phyloP scores from a whole-genome alignment of 1,140 invertebrate genomes.

The Scaptomyza hsui region DNA sequence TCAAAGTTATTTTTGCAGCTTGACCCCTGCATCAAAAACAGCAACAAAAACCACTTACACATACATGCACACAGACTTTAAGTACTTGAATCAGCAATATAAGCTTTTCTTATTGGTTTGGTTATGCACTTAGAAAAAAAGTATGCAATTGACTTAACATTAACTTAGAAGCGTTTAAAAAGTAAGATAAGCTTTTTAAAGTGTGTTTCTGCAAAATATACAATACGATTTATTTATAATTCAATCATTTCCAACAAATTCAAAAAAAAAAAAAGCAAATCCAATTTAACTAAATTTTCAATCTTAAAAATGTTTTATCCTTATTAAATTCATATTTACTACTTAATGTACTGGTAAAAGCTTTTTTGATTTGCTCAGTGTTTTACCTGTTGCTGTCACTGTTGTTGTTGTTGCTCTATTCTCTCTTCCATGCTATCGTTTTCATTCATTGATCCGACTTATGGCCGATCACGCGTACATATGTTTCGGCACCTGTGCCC shows the following conservation, averaged over 20 bases:
- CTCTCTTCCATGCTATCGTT: constrained; percentile 46
- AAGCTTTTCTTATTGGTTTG: background rate
- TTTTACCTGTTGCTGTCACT: constrained; percentile 20
- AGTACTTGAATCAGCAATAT: constrained; percentile 49
- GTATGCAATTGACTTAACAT: background rate
- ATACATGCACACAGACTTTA: background rate
- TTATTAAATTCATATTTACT: too few relatives aligned
- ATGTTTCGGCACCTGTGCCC: constrained; percentile 72
- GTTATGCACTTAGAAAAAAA: background rate
- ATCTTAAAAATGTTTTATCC: too few relatives aligned
- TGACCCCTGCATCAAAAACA: constrained; percentile 65
- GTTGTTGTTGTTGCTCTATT: constrained; percentile 42
- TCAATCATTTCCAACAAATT: too few relatives aligned
- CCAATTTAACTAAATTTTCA: too few relatives aligned
- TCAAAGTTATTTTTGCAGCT: constrained; percentile 52
- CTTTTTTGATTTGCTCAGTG: constrained; percentile 36
- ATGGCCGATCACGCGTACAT: constrained; percentile 70
- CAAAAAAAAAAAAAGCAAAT: too few relatives aligned
- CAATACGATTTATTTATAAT: too few relatives aligned
- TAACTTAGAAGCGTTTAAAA: too few relatives aligned
- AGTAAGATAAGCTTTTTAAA: too few relatives aligned
- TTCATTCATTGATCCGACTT: constrained; percentile 78
- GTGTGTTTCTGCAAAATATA: too few relatives aligned
- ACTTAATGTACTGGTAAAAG: too few relatives aligned
- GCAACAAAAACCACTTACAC: constrained; percentile 5